Conservation (phyloP, 2,888 invertebrate genomes). For the Thumatha senex region DNA sequence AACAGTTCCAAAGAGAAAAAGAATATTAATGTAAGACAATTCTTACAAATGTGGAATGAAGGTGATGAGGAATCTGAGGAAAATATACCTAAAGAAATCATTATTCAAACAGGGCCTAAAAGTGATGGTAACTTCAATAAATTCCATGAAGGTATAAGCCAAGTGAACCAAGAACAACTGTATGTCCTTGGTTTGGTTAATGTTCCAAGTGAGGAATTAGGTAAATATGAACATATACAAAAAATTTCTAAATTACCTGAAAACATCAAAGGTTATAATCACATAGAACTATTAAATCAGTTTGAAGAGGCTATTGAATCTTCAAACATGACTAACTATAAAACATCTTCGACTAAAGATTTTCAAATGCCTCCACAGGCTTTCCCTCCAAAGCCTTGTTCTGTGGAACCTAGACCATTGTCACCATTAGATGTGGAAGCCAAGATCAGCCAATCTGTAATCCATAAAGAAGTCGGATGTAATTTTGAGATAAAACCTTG, state of each 20-base stretch:
- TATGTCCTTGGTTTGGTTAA: constrained; percentile 77
- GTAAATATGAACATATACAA: constrained; percentile 80
- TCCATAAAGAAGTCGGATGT: constrained; percentile 80
- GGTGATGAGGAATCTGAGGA: constrained; percentile 72
- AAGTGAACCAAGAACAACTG: constrained; percentile 64
- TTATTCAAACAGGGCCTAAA: constrained; percentile 39
- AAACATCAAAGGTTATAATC: constrained; percentile 79
- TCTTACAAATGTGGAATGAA: constrained; percentile 81
- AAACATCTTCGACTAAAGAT: constrained; percentile 43
- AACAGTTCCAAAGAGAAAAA: constrained; percentile 57
- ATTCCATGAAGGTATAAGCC: constrained; percentile 42
- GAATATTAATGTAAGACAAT: constrained; percentile 73
- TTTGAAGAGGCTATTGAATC: constrained; percentile 78
- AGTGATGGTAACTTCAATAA: constrained; percentile 40
- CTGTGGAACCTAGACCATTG: constrained; percentile 59
- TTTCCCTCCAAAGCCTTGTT: constrained; percentile 30
- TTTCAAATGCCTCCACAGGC: constrained; percentile 42
- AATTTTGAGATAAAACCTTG: constrained; percentile 81
- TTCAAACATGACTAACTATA: constrained; percentile 55
- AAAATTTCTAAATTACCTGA: constrained; percentile 79
- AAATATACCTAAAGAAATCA: constrained; percentile 50
- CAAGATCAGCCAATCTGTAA: constrained; percentile 80
- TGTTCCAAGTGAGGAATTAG: constrained; percentile 75
- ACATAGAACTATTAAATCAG: constrained; percentile 72
- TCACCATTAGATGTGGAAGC: constrained; percentile 80